A percentile compares a stretch with the other conserved stretches of the same genome.
Conservation (phyloP, 2,888 invertebrate species). For the Drosophila falleni region DNA sequence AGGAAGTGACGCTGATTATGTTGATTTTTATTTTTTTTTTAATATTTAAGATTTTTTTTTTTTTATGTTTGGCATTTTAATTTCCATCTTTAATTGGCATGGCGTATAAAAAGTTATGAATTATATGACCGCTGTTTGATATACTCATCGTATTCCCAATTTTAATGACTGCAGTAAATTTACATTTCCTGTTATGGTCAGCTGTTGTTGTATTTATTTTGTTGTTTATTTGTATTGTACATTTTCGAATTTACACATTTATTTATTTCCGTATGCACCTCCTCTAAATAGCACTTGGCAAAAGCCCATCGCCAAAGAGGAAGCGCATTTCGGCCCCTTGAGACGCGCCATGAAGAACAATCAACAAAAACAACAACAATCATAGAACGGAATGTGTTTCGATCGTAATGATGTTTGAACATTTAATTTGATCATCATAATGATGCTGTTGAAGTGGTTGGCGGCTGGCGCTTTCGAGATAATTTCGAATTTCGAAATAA, state of each 20-base stretch:
- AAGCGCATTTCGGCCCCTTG: conserved; percentile 61
- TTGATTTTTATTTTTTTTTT: conserved; percentile 17
- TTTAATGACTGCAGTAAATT: conserved; percentile 60
- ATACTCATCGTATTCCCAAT: conserved; percentile 9
- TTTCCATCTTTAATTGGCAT: conserved; percentile 76
- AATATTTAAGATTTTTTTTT: not conserved
- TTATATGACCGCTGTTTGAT: conserved; percentile 24
- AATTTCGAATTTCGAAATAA: conserved; percentile 76
- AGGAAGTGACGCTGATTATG: conserved; percentile 74
- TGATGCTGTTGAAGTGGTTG: conserved; percentile 44
- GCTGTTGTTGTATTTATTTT: conserved; percentile 32
- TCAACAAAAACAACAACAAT: conserved; percentile 19
- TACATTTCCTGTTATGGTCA: conserved; percentile 58
- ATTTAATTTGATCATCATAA: conserved; percentile 26
- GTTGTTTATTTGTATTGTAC: conserved; percentile 19
- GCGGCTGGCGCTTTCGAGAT: conserved; percentile 52
- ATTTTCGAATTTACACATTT: conserved; percentile 32
- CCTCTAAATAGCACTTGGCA: conserved; percentile 77
- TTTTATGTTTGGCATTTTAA: conserved; percentile 31
- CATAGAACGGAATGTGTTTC: conserved; percentile 20
- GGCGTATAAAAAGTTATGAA: conserved; percentile 34
- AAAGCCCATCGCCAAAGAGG: conserved; percentile 73
- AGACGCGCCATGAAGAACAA: conserved; percentile 65
- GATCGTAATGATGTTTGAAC: conserved; percentile 49
- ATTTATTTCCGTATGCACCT: conserved; percentile 74